Evolutionary conservation across 2,113 vertebrate genomes (phyloP).

Genomic region (human): DNA sequence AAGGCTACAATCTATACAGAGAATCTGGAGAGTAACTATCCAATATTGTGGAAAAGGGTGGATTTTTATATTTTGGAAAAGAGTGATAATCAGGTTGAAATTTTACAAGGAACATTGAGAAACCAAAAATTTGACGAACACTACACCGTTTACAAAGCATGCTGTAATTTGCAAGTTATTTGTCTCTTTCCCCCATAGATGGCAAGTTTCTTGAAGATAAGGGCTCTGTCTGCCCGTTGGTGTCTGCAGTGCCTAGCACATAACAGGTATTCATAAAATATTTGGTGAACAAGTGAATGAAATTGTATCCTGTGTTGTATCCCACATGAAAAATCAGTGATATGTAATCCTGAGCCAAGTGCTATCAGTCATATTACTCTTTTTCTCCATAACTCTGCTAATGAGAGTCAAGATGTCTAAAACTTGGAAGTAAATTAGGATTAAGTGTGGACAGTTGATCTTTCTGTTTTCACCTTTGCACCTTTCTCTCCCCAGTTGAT

Average conservation of each 20-base stretch:
- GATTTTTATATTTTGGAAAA: not conserved
- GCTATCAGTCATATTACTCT: not conserved
- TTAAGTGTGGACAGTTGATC: not conserved
- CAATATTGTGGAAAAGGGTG: not conserved
- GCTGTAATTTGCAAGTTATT: not conserved
- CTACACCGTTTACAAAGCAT: not conserved
- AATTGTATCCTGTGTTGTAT: not conserved
- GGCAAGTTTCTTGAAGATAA: not conserved
- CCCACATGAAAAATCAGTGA: not conserved
- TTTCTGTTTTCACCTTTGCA: not conserved
- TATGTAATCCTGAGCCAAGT: not conserved
- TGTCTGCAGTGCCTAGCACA: not conserved
- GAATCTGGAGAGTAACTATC: not conserved
- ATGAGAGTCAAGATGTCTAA: not conserved
- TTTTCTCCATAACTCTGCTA: not conserved
- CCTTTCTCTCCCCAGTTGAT: rapidly evolving
- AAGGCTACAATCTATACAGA: not conserved
- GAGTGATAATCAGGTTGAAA: not conserved
- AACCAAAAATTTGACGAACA: not conserved
- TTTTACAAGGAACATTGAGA: not conserved
- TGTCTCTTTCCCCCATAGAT: not conserved
- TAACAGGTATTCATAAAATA: not conserved
- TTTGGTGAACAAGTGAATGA: not conserved
- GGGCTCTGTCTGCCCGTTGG: rapidly evolving
- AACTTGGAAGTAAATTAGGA: not conserved